Evolutionary conservation across 2,113 vertebrate species (phyloP).

Genomic region (Atractosteus spatula): DNA sequence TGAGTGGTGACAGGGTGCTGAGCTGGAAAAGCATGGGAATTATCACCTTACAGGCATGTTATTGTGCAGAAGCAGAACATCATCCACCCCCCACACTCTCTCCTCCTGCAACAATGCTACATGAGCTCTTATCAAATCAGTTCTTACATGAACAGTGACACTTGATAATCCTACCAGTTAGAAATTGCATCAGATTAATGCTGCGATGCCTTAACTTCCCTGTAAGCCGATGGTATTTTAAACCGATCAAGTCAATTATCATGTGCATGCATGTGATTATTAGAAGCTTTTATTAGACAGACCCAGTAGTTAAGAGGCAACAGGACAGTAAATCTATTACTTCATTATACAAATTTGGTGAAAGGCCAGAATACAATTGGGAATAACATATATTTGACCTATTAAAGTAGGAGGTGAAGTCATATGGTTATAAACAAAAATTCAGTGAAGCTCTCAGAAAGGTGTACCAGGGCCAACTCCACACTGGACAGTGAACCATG

Average conservation of each 20-base stretch:
- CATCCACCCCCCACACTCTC: slow-evolving; percentile 20
- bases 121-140: slow-evolving; percentile 18
- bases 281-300: too few species aligned
- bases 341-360: too few species aligned
- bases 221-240: slow-evolving; percentile 39
- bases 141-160: slow-evolving; percentile 21
- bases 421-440: too few species aligned
- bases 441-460: too few species aligned
- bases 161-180: slow-evolving; percentile 44
- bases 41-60: slow-evolving; percentile 40
- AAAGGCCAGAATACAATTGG: too few species aligned
- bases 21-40: slow-evolving; percentile 47
- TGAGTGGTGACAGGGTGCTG: slow-evolving; percentile 4
- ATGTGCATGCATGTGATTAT: too few species aligned
- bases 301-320: too few species aligned
- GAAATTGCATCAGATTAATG: slow-evolving; percentile 35
- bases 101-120: slow-evolving; percentile 39
- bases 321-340: too few species aligned
- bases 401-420: too few species aligned
- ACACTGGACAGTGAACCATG: too few species aligned
- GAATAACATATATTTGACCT: too few species aligned
- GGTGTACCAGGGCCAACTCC: too few species aligned
- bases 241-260: neutral
- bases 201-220: neutral
- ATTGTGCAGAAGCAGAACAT: slow-evolving; percentile 39